These are phyloP conservation scores for Callipepla squamata DNA, from an alignment of 2,113 vertebrate species.

Conservation along the genomic window DNA sequence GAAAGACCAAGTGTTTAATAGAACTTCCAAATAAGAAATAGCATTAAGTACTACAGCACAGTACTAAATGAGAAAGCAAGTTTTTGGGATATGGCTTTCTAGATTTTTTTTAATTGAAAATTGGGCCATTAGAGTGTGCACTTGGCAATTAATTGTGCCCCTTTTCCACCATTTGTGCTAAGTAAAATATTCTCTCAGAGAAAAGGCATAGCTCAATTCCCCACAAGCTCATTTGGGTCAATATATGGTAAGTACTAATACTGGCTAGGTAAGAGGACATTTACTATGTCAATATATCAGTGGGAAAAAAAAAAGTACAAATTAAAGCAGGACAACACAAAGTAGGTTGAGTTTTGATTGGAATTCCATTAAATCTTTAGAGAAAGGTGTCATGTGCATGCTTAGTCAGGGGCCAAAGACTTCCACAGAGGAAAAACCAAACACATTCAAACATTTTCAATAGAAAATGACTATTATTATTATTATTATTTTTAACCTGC, in stretches of 20 bases:
- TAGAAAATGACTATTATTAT: background rate
- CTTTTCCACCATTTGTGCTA: background rate
- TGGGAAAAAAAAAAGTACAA: background rate
- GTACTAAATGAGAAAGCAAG: background rate
- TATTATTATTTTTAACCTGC: background rate
- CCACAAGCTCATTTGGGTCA: background rate
- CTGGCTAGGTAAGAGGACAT: background rate
- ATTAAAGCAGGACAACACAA: background rate
- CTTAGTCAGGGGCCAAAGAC: background rate
- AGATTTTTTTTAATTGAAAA: background rate
- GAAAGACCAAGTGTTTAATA: background rate
- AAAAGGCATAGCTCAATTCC: background rate
- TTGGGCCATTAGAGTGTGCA: background rate
- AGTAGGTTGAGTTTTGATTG: background rate
- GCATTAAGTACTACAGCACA: background rate
- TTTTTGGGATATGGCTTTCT: background rate
- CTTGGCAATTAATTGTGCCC: background rate
- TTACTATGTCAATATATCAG: background rate
- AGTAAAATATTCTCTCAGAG: background rate
- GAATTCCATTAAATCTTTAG: background rate
- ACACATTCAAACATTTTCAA: background rate
- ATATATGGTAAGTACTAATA: background rate
- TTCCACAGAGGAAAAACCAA: background rate
- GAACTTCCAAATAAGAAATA: background rate
- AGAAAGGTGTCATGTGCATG: background rate